Base-by-base conservation (phyloP, 1,140 invertebrate genomes). In the Macrocentrus cingulum region DNA sequence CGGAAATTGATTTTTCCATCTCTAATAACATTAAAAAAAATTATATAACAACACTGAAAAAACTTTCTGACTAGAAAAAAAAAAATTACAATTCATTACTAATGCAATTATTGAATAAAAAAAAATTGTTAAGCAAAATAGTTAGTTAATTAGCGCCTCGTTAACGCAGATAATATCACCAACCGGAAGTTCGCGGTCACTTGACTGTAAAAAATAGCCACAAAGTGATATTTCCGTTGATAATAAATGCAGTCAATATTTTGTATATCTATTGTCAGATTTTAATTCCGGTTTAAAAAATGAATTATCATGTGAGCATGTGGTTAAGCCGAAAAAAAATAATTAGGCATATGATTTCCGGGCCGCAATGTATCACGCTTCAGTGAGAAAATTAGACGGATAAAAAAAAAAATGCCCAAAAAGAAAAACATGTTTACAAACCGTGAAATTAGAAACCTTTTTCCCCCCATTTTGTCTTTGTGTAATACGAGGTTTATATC, bases 271-370 rank as follows among this genome's bases (percentile, higher is more conserved):
- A 29, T 29, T 9, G 20, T 23, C 13, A 25, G 15, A 23, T 23
- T 48, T 25, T 25, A 25, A 48, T 23, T 48, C 45, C 45, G 45
- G 45, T 48, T n/a, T 48, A 29, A 20, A 16, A 48, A 48, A 48
- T 29, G 20, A 20, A 39, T n/a, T 25, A n/a, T 48, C 13, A 5
- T n/a, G 19, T 23, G 22, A 13, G 13, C 29, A 23, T 23, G 29
- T 23, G n/a, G n/a, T n/a, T n/a, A n/a, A n/a, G n/a, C n/a, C n/a
- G n/a, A n/a, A 25, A 20, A 5, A 23, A 11, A 23, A 48, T 48
- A 29, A 48, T 48, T 23, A 8, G 19, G 9, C 22, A 23, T 48
- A 48, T 16, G 9, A 23, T 25, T 48, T 48, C 45, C 45, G 45
- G 45, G n/a, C 23, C 13, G 25, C 25, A 29, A 48, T 48, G n/a